Base-by-base conservation (phyloP, 2,888 invertebrate genomes). In the Volucella inanis region DNA sequence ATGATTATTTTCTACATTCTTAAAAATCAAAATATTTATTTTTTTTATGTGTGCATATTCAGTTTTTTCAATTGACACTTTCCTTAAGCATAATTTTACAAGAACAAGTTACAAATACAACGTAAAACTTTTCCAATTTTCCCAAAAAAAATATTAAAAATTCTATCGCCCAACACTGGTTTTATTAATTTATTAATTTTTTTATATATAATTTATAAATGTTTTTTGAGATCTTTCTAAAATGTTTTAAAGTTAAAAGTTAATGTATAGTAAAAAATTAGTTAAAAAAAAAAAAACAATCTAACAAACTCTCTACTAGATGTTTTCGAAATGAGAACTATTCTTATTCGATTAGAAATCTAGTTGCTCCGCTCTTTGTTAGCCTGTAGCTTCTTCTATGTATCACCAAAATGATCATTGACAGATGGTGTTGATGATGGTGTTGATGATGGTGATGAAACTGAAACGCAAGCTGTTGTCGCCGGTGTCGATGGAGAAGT, bases 351-450 rank as follows among this genome's bases (percentile, higher is more conserved):
- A 12, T 10, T 52, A 47, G 55, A 12, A 11, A 54, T 68, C 86
- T 87, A 89, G 81, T 89, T 89, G 64, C 88, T 77, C 59, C 89
- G 88, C 62, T 91, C 90, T 87, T 91, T 93, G 39, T 94, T 94
- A 77, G 94, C 94, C 90, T 95, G 95, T 83, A n/a, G n/a, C n/a
- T n/a, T n/a, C n/a, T n/a, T n/a, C n/a, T n/a, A n/a, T n/a, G n/a
- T n/a, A n/a, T n/a, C n/a, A n/a, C n/a, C n/a, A n/a, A n/a, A n/a
- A n/a, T n/a, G n/a, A n/a, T n/a, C n/a, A n/a, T n/a, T n/a, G n/a
- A n/a, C n/a, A n/a, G n/a, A n/a, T n/a, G n/a, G n/a, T n/a, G n/a
- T n/a, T n/a, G n/a, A n/a, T n/a, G n/a, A n/a, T n/a, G n/a, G n/a
- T n/a, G n/a, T n/a, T n/a, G n/a, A n/a, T n/a, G n/a, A n/a, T n/a